Evolutionary conservation across 2,113 vertebrate species (phyloP).

Genomic region (Penelope pileata): DNA sequence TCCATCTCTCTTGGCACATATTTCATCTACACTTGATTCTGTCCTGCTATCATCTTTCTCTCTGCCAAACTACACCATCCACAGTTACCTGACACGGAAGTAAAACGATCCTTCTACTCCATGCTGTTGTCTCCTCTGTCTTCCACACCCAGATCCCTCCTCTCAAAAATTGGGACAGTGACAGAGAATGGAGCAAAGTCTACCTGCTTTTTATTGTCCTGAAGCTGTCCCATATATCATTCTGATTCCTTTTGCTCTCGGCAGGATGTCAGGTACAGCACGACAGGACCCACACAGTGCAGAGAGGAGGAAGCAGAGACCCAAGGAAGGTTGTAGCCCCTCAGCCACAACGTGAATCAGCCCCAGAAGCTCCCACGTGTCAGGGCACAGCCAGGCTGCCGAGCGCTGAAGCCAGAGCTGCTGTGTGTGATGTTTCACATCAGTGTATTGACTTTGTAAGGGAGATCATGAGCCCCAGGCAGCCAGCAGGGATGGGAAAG

Average conservation of each 20-base stretch:
- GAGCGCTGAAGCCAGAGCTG: background rate
- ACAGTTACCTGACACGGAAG: background rate
- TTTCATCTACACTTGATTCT: constrained; percentile 26
- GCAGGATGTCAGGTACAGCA: background rate
- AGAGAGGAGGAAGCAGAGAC: background rate
- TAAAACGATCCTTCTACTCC: background rate
- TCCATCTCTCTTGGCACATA: background rate
- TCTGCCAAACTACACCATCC: background rate
- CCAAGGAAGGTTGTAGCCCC: background rate
- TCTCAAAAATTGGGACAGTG: background rate
- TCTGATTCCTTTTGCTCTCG: background rate
- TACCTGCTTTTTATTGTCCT: background rate
- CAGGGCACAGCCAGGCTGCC: background rate
- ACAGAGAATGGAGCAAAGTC: background rate
- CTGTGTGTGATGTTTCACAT: background rate
- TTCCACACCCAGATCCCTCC: background rate
- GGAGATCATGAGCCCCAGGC: background rate
- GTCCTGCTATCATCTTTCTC: background rate
- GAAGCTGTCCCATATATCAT: background rate
- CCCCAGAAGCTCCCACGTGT: background rate
- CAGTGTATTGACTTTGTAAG: background rate
- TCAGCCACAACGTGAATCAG: background rate
- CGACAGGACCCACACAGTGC: rapidly evolving
- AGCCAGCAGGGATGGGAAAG: background rate
- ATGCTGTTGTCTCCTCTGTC: background rate